Base-by-base conservation (phyloP, 2,113 vertebrate genomes). In the Machaerirhynchus nigripectus region DNA sequence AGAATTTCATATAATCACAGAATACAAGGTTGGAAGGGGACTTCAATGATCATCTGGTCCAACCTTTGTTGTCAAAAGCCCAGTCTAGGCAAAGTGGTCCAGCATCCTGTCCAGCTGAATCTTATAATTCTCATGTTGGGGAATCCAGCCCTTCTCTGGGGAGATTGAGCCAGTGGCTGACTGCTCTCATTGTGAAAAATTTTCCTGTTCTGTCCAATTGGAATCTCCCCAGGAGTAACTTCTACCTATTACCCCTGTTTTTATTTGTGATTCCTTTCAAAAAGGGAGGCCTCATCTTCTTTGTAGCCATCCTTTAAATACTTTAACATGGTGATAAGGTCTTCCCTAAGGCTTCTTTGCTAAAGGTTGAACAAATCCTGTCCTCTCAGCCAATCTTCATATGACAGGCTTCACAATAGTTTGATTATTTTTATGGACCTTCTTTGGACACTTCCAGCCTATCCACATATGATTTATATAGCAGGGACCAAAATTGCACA, bases 141-240 rank as follows among this genome's bases (percentile, higher is more conserved):
- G 9, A 60, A 83, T 19, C 28, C 11, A 39, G 6, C 5, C 5
- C 13, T 39, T n/a, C 33, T 40, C 53, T 53, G 53, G 28, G 16
- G 23, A 46, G 9, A 53, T 39, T n/a, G 7, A 67, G 7, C 8
- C 23, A 30, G 24, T 30, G 0, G 0, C 6, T 39, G 17, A 49
- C 15, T 42, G 6, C 7, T 52, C 23, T 24, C 19, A 46, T 6
- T 39, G 28, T 30, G 52, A 56, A 11, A 2, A 9, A 7, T 49
- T 40, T 81, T 52, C 12, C 23, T 30, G 7, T 37, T 67, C 8
- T 14, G 13, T 52, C 22, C 24, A 14, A 9, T 1, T 46, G 13
- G 33, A 67, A 46, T 53, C 13, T 46, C 13, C 15, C 7, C 28
- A 26, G 37, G 13, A 74, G 2, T 33, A 22, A 44, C 19, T n/a